These are phyloP conservation scores for Ceratotherium simum DNA, from an alignment of 2,113 vertebrate genomes.

Conservation along the genomic window DNA sequence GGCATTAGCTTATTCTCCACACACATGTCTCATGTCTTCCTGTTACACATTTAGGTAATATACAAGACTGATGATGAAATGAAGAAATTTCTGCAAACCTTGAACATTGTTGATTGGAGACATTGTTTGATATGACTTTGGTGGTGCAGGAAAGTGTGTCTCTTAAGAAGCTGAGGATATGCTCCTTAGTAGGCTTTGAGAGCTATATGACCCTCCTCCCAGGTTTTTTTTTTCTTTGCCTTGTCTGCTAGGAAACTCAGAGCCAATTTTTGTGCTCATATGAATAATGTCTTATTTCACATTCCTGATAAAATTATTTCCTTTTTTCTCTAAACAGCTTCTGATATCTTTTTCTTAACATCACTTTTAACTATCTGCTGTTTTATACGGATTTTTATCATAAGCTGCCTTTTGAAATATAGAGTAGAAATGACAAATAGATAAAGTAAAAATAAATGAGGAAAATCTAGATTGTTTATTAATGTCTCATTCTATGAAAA, in stretches of 20 bases:
- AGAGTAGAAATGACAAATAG: constrained; percentile 47
- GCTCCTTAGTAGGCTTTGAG: neutral
- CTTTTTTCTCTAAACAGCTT: constrained; percentile 8
- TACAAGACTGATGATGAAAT: neutral
- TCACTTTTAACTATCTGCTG: constrained; percentile 32
- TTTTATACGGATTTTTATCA: constrained; percentile 8
- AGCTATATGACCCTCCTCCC: neutral
- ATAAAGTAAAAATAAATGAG: constrained; percentile 54
- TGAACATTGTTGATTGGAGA: neutral
- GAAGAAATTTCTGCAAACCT: neutral
- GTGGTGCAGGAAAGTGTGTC: neutral
- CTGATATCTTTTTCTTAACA: constrained; percentile 27
- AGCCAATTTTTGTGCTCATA: constrained; percentile 2
- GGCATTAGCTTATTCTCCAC: neutral
- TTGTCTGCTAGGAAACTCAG: constrained; percentile 39
- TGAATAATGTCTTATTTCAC: neutral
- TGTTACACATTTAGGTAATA: neutral
- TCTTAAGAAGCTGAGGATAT: neutral
- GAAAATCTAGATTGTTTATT: constrained; percentile 62
- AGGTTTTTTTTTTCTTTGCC: neutral
- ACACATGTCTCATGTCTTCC: neutral
- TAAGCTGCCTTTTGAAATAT: constrained; percentile 56
- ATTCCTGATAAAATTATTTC: constrained; percentile 25
- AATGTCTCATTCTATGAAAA: constrained; percentile 52
- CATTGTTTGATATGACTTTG: neutral